Evolutionary conservation across 2,888 invertebrate genomes (phyloP).

Genomic region (Caenorhabditis plicata): DNA sequence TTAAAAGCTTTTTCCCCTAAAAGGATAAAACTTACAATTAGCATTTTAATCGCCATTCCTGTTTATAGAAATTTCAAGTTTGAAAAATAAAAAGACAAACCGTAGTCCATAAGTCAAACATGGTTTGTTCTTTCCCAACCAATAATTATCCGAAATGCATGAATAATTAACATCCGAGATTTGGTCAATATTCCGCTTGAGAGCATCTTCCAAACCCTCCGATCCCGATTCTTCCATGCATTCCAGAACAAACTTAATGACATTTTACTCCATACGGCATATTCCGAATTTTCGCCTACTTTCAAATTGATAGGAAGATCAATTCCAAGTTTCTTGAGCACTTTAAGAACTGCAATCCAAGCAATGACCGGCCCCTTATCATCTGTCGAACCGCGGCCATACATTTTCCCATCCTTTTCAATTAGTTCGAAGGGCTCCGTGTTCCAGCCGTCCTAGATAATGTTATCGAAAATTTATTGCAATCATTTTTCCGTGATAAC

Average conservation of each 20-base stretch:
- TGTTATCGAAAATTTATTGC: too few relatives aligned
- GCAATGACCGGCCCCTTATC: constrained; percentile 88
- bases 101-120: constrained; percentile 91
- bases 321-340: constrained; percentile 76
- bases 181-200: constrained; percentile 69
- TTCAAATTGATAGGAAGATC: constrained; percentile 74
- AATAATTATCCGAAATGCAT: constrained; percentile 97
- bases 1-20: too few relatives aligned
- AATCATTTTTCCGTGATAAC: too few relatives aligned
- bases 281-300: constrained; percentile 22
- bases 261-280: neutral
- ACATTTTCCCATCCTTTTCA: constrained; percentile 84
- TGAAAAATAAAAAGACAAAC: constrained; percentile 19
- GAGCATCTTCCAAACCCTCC: constrained; percentile 85
- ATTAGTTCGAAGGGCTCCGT: constrained; percentile 88
- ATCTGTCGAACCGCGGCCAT: constrained; percentile 87
- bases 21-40: too few relatives aligned
- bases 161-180: constrained; percentile 81
- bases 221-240: constrained; percentile 98
- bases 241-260: constrained; percentile 81
- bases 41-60: too few relatives aligned
- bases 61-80: neutral
- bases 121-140: constrained; percentile 94
- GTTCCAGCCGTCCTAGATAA: constrained; percentile 78
- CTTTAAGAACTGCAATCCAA: constrained; percentile 91